Evolutionary conservation across 1,140 invertebrate species (phyloP).

Genomic region (Eriosoma lanigerum): DNA sequence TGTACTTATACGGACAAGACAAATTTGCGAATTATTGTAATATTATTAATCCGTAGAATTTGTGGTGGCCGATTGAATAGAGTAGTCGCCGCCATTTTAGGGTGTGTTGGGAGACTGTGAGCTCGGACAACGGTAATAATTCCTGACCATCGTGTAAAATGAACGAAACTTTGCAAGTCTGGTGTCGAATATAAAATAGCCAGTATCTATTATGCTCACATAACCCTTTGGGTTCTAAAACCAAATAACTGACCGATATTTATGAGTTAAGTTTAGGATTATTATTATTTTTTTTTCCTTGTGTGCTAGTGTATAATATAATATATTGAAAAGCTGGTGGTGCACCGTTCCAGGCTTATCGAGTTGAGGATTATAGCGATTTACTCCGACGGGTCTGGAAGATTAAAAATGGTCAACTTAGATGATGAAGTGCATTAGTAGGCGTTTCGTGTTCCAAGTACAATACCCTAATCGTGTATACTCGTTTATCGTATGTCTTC

Average conservation of each 20-base stretch:
- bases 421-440: slow-evolving; percentile 1
- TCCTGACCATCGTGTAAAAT: slow-evolving; percentile 20
- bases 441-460: neutral
- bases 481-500: neutral
- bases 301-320: neutral
- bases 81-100: neutral
- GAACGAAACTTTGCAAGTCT: slow-evolving; percentile 36
- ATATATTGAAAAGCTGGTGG: slow-evolving; percentile 10
- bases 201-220: neutral
- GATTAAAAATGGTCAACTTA: slow-evolving; percentile 21
- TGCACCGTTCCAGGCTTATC: neutral
- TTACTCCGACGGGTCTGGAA: neutral
- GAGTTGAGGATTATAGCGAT: neutral
- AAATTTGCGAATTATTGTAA: neutral
- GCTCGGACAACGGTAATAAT: slow-evolving; percentile 26
- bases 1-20: neutral
- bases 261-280: slow-evolving; percentile 19
- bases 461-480: neutral
- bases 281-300: neutral
- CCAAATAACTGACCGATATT: slow-evolving; percentile 44
- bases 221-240: slow-evolving; percentile 26
- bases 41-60: slow-evolving; percentile 29
- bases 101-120: neutral
- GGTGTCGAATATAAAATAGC: slow-evolving; percentile 40
- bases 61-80: neutral